phyloP scores from a whole-genome alignment of 2,113 vertebrate genomes.

The Platycercus adscitus region DNA sequence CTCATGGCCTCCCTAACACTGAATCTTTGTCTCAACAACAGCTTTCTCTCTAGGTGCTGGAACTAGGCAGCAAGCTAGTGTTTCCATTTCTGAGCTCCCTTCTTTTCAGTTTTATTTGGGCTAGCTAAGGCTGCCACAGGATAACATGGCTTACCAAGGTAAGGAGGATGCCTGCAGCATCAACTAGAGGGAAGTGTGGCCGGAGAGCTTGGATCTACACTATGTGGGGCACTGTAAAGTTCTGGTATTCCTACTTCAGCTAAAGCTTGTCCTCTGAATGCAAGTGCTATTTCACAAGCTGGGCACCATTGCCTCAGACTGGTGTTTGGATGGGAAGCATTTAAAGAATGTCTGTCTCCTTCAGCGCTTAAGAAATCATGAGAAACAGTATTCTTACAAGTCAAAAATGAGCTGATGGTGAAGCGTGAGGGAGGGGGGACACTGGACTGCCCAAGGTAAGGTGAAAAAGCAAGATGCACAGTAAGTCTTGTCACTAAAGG shows the following conservation, averaged over 20 bases:
- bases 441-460: neutral
- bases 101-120: neutral
- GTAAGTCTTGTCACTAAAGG: neutral
- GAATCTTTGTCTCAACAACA: neutral
- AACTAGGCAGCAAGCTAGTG: neutral
- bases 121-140: neutral
- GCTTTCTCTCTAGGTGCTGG: neutral
- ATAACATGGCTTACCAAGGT: fast-evolving
- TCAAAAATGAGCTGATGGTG: neutral
- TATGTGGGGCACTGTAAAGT: neutral
- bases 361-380: neutral
- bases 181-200: neutral
- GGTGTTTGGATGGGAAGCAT: neutral
- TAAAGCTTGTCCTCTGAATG: neutral
- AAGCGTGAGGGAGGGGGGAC: neutral
- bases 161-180: neutral
- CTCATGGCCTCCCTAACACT: neutral
- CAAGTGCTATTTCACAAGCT: neutral
- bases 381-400: neutral
- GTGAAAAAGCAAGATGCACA: neutral
- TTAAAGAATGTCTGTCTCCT: neutral
- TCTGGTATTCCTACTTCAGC: neutral
- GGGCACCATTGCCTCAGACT: neutral
- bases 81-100: neutral
- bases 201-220: neutral